phyloP scores from a whole-genome alignment of 2,888 invertebrate genomes.

The Lepetodrilus schrolli region DNA sequence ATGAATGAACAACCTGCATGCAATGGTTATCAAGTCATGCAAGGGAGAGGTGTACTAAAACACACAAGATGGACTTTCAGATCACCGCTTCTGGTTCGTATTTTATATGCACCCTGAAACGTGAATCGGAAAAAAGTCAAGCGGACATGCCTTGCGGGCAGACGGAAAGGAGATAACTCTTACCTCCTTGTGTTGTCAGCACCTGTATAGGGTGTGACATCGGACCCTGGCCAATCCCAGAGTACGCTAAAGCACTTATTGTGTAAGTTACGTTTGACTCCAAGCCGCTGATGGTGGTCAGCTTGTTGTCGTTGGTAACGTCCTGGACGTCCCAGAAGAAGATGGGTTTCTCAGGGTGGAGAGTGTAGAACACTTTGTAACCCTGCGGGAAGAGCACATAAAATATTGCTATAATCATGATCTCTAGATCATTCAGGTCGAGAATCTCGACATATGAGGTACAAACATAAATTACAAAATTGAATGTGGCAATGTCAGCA shows the following conservation, averaged over 20 bases:
- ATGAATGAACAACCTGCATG: too few relatives aligned
- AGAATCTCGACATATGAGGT: too few relatives aligned
- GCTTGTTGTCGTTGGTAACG: conserved; percentile 84
- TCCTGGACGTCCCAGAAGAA: conserved; percentile 95
- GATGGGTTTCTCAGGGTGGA: conserved; percentile 88
- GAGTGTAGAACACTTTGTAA: conserved; percentile 97
- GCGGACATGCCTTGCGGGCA: neutral
- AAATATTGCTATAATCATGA: too few relatives aligned
- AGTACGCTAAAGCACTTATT: conserved; percentile 84
- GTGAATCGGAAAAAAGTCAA: neutral
- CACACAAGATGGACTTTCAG: neutral
- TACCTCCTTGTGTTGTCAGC: conserved; percentile 91
- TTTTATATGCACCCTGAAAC: conserved; percentile 15
- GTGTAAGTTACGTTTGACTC: conserved; percentile 95
- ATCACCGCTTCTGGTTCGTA: neutral
- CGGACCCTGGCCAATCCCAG: conserved; percentile 95
- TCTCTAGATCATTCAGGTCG: too few relatives aligned
- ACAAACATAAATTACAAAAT: too few relatives aligned
- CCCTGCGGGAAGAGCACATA: conserved; percentile 80
- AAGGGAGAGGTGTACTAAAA: neutral
- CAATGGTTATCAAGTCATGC: too few relatives aligned
- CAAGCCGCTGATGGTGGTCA: conserved; percentile 93
- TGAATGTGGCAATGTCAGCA: too few relatives aligned
- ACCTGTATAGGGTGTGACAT: conserved; percentile 97
- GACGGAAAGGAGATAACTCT: conserved; percentile 40